Base-by-base conservation (phyloP, 2,888 invertebrate genomes). In the Macrosoma leucophasiata region DNA sequence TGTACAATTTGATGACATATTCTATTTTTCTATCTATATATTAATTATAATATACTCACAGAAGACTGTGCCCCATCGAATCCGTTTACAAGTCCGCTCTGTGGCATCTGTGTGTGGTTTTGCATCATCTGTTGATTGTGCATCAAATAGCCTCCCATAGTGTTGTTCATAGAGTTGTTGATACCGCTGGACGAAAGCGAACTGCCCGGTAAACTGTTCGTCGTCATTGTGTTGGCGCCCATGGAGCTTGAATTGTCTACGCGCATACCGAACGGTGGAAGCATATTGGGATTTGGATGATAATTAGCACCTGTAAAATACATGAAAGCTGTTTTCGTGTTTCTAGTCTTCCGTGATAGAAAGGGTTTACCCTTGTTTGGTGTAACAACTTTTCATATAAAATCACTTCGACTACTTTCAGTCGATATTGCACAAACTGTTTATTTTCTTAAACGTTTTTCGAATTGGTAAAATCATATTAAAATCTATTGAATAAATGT, bases 181-280 rank as follows among this genome's bases (percentile, higher is more conserved):
- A 39, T 11, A 10, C 42, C 27, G 29, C 48, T 54, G 29, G 43
- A 45, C 19, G 48, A 44, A 31, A 55, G 33, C 26, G 43, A 41
- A 41, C 48, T 52, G 25, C 59, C 52, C 14, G 55, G 46, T 45
- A 55, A 46, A 32, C 43, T 37, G 36, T 43, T 33, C 33, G 43
- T 34, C 46, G 57, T 52, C 62, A 67, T 52, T 29, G 66, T 58
- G 36, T 41, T 53, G 19, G 48, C 27, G 23, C 41, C 55, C 46
- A 50, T 53, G 4, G 35, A 29, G 32, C 51, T 49, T 7, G 60
- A 61, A 53, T 67, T 78, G 55, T 84, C 84, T 57, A 82, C 67
- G 31, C 84, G 77, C 82, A 84, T 79, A 51, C 84, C 84, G 54
- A 84, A 84, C 52, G 79, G 74, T 62, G 84, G 82, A 64, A 84